These are phyloP conservation scores for Steinernema feltiae DNA, from an alignment of 1,140 invertebrate species.

Conservation along the genomic window DNA sequence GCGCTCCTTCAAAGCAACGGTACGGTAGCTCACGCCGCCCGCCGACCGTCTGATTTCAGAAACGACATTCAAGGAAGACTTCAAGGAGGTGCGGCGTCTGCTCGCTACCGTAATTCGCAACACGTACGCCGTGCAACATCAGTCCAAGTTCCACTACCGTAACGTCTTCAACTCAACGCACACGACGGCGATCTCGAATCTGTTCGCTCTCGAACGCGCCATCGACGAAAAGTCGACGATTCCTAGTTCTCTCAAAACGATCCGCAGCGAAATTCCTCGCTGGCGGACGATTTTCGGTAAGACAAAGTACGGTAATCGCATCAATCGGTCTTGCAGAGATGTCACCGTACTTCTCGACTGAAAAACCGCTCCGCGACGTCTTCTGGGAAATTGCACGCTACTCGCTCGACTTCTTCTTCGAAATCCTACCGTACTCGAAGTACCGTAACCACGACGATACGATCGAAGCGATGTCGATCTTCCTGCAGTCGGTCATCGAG, in stretches of 20 bases:
- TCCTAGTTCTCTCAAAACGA: neutral
- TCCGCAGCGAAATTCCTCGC: neutral
- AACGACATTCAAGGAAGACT: neutral
- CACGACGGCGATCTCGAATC: neutral
- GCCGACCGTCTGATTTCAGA: neutral
- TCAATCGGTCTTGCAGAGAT: neutral
- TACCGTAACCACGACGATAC: constrained; percentile 5
- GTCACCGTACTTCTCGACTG: neutral
- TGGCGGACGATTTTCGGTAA: constrained; percentile 6
- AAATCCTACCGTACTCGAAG: constrained; percentile 1
- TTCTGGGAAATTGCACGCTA: neutral
- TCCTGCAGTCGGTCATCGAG: constrained; percentile 4
- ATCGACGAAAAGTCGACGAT: neutral
- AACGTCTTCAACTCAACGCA: constrained; percentile 1
- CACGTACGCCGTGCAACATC: neutral
- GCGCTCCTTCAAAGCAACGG: neutral
- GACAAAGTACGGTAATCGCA: neutral
- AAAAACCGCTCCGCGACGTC: constrained; percentile 6
- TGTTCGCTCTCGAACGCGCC: neutral
- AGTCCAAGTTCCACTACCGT: neutral
- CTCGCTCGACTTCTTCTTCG: constrained; percentile 2
- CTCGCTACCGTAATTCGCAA: constrained; percentile 7
- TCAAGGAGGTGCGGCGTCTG: neutral
- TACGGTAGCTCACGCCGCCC: neutral
- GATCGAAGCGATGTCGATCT: neutral